These are phyloP conservation scores for Clamator glandarius DNA, from an alignment of 2,797 vertebrate species.

Conservation along the genomic window DNA sequence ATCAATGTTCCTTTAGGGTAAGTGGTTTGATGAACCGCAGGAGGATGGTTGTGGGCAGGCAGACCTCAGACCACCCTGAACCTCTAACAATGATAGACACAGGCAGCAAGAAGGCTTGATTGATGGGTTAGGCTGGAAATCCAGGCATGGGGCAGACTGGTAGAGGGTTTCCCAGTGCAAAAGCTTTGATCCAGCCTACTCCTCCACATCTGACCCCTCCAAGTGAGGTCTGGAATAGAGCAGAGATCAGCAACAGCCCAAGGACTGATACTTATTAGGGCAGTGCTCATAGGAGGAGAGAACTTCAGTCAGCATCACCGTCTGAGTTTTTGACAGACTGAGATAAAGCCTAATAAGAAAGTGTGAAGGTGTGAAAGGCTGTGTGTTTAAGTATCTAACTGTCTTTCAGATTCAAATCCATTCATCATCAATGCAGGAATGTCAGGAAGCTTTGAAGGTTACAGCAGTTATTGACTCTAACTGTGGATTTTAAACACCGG, in stretches of 20 bases:
- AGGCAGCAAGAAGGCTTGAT: neutral
- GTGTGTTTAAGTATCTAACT: neutral
- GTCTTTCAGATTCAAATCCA: neutral
- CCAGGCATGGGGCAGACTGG: neutral
- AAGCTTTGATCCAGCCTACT: neutral
- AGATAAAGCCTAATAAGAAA: neutral
- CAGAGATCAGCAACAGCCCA: neutral
- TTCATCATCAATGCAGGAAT: neutral
- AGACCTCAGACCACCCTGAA: neutral
- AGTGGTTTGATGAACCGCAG: fast-evolving
- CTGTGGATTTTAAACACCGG: neutral
- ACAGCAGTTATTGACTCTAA: neutral
- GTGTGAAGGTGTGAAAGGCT: neutral
- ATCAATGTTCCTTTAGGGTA: neutral
- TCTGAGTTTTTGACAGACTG: neutral
- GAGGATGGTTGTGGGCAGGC: fast-evolving
- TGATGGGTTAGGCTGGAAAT: neutral
- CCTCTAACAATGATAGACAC: neutral
- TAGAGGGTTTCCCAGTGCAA: neutral
- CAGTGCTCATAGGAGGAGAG: neutral
- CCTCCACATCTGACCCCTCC: fast-evolving
- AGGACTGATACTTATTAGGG: neutral
- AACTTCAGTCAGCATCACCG: neutral
- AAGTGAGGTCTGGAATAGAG: neutral
- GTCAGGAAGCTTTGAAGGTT: neutral